Base-by-base conservation (phyloP, 2,888 invertebrate genomes). In the Disparrhopalites patrizii region DNA sequence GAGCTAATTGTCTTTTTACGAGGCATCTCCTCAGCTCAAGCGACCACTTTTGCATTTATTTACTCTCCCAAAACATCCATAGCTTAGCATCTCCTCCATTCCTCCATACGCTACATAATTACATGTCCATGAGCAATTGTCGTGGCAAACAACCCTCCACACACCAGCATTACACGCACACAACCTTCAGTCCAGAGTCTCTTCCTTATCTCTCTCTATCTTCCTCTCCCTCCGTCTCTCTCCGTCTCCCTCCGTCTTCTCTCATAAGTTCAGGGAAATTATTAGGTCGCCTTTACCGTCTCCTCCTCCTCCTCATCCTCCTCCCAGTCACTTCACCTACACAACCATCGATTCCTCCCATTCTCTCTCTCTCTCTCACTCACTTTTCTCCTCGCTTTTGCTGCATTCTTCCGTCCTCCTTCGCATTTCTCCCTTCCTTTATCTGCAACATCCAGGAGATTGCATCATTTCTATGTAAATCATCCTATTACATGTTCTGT, bases 1-100 rank as follows among this genome's bases (percentile, higher is more conserved):
- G 15, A 23, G 27, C 43, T 61, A 50, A 61, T 61, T 61, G 61
- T 61, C 47, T 30, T 61, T 61, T 61, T 61, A 61, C 61, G 61
- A 61, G 20, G 18, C 61, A 58, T 43, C 58, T 58, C 23, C 36
- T 18, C 55, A 23, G 18, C 33, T 36, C 55, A 36, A 55, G 2
- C 18, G 23, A 55, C n/a, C 55, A 55, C 47, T 47, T 47, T n/a
- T n/a, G n/a, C n/a, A n/a, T n/a, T n/a, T n/a, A n/a, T n/a, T n/a
- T n/a, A n/a, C n/a, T n/a, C n/a, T n/a, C n/a, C n/a, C n/a, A n/a
- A n/a, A n/a, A n/a, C n/a, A n/a, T n/a, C n/a, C n/a, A n/a, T n/a
- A n/a, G 47, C 47, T 47, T 47, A 23, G 47, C 47, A 47, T 47
- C 47, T 47, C 47, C 25, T 47, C 25, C 20, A 23, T 47, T 47